Conservation (phyloP, 1,140 invertebrate genomes). For the Drosophila bifasciata region DNA sequence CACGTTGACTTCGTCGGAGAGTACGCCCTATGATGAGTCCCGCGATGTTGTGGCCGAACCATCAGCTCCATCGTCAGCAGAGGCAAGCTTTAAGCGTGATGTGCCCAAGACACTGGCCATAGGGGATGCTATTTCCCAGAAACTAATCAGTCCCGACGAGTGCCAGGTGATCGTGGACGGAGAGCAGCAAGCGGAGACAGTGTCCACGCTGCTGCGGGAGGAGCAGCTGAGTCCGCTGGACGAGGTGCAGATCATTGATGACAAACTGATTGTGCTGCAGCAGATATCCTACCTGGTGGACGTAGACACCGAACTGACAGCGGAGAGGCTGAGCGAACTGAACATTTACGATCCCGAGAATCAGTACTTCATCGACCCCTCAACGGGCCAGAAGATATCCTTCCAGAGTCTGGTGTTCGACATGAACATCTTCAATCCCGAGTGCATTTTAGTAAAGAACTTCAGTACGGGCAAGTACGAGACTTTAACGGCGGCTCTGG, state of each 20-base stretch:
- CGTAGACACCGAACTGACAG: slow-evolving; percentile 85
- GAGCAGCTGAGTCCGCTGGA: slow-evolving; percentile 88
- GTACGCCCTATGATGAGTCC: slow-evolving; percentile 51
- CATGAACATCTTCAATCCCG: slow-evolving; percentile 90
- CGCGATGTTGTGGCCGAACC: slow-evolving; percentile 43
- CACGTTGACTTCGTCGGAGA: slow-evolving; percentile 36
- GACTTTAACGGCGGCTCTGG: slow-evolving; percentile 90
- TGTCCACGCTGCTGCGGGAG: slow-evolving; percentile 87
- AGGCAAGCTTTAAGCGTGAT: slow-evolving; percentile 49
- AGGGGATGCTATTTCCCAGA: slow-evolving; percentile 89
- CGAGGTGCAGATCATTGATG: slow-evolving; percentile 87
- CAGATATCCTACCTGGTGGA: slow-evolving; percentile 73
- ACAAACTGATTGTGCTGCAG: slow-evolving; percentile 84
- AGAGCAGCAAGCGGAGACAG: slow-evolving; percentile 86
- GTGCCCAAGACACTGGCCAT: slow-evolving; percentile 84
- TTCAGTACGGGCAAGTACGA: slow-evolving; percentile 88
- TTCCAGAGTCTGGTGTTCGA: slow-evolving; percentile 92
- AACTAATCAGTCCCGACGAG: slow-evolving; percentile 89
- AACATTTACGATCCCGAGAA: slow-evolving; percentile 90
- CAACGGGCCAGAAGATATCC: slow-evolving; percentile 89
- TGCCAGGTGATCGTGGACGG: slow-evolving; percentile 88
- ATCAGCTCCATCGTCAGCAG: slow-evolving; percentile 18
- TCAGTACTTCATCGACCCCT: slow-evolving; percentile 91
- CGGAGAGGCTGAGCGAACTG: slow-evolving; percentile 88
- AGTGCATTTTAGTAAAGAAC: slow-evolving; percentile 91